phyloP scores from a whole-genome alignment of 2,113 vertebrate species.

The Ammodytes dubius region DNA sequence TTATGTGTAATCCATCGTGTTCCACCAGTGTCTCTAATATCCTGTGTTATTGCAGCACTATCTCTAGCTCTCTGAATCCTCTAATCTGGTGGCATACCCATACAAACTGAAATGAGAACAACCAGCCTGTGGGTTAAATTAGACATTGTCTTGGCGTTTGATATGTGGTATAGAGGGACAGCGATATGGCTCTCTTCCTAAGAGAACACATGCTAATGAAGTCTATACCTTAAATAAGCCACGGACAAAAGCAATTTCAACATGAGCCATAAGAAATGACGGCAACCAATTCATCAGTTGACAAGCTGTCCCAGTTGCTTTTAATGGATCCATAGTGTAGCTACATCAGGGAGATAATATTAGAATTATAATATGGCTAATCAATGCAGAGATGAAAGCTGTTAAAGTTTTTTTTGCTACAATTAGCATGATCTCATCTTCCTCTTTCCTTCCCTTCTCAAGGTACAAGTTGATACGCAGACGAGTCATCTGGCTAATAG shows the following conservation, averaged over 20 bases:
- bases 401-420: not conserved
- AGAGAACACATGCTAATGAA: conserved; percentile 32
- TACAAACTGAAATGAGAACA: not conserved
- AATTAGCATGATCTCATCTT: not conserved
- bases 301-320: conserved; percentile 23
- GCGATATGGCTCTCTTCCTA: conserved; percentile 2
- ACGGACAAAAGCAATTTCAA: conserved; percentile 14
- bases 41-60: not conserved
- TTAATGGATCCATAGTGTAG: conserved; percentile 26
- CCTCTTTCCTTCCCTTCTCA: not conserved
- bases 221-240: not conserved
- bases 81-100: not conserved
- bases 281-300: conserved; percentile 9
- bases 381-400: not conserved
- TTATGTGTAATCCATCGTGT: not conserved
- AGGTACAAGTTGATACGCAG: conserved; percentile 96
- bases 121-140: not conserved
- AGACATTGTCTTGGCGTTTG: not conserved
- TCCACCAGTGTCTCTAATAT: not conserved
- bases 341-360: conserved; percentile 16
- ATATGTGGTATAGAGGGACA: not conserved
- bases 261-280: conserved; percentile 2
- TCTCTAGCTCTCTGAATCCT: not conserved
- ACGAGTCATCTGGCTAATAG: conserved; percentile 97
- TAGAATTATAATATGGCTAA: conserved; percentile 17